Percentiles rank a stretch among this genome's conserved stretches.
Conservation (phyloP, 2,888 invertebrate species). For the Parnassius orleans region DNA sequence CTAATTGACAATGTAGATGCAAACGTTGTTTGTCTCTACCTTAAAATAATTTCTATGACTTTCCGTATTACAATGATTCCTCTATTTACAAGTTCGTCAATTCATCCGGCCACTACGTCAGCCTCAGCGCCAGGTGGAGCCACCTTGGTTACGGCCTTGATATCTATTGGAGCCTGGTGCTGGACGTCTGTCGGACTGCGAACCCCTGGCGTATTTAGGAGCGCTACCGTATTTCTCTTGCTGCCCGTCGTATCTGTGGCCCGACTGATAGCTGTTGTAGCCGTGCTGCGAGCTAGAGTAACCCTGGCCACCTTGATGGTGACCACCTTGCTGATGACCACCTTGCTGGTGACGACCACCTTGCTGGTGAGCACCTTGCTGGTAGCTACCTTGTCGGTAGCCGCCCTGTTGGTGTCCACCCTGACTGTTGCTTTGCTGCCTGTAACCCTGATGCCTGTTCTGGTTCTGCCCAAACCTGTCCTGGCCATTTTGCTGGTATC, state of each 20-base stretch:
- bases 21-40: not conserved
- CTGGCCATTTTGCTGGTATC: slow-evolving; percentile 37
- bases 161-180: slow-evolving; percentile 30
- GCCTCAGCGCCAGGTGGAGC: slow-evolving; percentile 37
- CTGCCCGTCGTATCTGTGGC: slow-evolving; percentile 29
- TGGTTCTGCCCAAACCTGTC: slow-evolving; percentile 27
- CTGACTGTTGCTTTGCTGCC: slow-evolving; percentile 25
- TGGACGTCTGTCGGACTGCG: slow-evolving; percentile 30
- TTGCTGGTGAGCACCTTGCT: slow-evolving; percentile 26
- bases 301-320: slow-evolving; percentile 31
- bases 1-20: too few species aligned
- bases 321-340: not conserved
- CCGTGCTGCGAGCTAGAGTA: slow-evolving; percentile 32
- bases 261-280: slow-evolving; percentile 16
- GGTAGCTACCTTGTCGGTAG: slow-evolving; percentile 37
- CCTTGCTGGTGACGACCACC: slow-evolving; percentile 20
- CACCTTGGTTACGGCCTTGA: slow-evolving; percentile 30
- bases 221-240: slow-evolving; percentile 33
- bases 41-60: not conserved
- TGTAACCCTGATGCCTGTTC: slow-evolving; percentile 20
- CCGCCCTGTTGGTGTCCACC: slow-evolving; percentile 16
- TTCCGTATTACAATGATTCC: not conserved
- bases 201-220: slow-evolving; percentile 26
- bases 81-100: slow-evolving; percentile 10
- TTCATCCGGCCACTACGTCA: not conserved